Conservation (phyloP, 64 coral and sea anemone species). For the Pocillopora verrucosa region DNA sequence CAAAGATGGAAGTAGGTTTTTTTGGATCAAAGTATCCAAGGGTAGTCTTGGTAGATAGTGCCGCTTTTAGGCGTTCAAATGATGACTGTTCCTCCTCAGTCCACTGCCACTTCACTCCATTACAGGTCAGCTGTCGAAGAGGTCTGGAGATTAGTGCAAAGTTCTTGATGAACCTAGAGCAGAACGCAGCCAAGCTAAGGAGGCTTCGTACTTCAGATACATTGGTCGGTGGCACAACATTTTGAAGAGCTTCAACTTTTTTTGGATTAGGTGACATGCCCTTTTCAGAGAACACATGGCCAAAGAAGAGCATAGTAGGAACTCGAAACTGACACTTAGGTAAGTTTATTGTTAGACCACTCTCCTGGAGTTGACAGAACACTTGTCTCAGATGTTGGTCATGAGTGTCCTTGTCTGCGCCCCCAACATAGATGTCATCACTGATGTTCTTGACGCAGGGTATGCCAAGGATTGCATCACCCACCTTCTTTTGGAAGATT, state of each 20-base stretch:
- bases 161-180: constrained; percentile 53
- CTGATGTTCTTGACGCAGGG: constrained; percentile 52
- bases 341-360: too few relatives aligned
- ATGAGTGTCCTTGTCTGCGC: too few relatives aligned
- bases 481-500: constrained; percentile 38
- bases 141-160: constrained; percentile 63
- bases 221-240: too few relatives aligned
- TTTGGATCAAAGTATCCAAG: constrained; percentile 45
- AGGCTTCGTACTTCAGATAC: too few relatives aligned
- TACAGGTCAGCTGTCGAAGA: constrained; percentile 40
- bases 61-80: background rate
- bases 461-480: constrained; percentile 43
- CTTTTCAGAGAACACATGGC: constrained; percentile 55
- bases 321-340: constrained; percentile 41
- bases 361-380: too few relatives aligned
- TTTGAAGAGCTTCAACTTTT: too few relatives aligned
- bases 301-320: constrained; percentile 62
- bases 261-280: constrained; percentile 39
- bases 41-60: constrained; percentile 54
- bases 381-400: too few relatives aligned
- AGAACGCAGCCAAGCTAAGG: background rate
- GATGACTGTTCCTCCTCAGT: too few relatives aligned
- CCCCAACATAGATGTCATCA: constrained; percentile 7
- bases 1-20: constrained; percentile 32
- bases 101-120: too few relatives aligned